Evolutionary conservation across 2,113 vertebrate genomes (phyloP).

Genomic region (Copsychus sechellarum): DNA sequence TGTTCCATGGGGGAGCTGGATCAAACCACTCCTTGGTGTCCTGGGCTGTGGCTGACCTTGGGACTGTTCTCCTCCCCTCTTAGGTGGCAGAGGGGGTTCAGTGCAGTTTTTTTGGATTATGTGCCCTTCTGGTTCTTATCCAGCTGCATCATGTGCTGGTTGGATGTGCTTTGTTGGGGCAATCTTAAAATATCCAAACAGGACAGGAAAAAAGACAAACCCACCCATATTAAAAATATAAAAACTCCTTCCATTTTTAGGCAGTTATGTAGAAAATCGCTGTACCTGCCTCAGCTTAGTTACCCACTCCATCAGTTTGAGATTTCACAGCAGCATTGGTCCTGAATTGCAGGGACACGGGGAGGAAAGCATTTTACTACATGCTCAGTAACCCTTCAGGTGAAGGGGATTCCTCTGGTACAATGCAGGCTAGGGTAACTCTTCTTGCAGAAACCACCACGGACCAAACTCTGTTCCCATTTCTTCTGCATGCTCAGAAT

Average conservation of each 20-base stretch:
- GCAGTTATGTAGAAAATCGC: background rate
- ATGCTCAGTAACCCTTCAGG: background rate
- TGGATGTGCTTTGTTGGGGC: background rate
- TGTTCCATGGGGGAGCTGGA: background rate
- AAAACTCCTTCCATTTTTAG: rapidly evolving
- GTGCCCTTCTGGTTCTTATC: background rate
- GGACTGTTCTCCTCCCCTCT: rapidly evolving
- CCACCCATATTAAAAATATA: background rate
- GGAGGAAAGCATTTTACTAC: background rate
- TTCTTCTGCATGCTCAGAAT: background rate
- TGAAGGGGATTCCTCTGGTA: background rate
- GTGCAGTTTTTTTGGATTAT: background rate
- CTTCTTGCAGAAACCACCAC: background rate
- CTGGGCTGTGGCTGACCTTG: background rate
- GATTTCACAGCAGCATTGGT: background rate
- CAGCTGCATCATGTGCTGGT: rapidly evolving
- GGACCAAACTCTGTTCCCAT: background rate
- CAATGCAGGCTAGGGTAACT: background rate
- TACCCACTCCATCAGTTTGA: background rate
- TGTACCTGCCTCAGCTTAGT: background rate
- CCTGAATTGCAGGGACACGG: background rate
- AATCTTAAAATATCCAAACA: background rate
- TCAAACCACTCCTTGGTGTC: background rate
- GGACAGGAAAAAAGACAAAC: background rate
- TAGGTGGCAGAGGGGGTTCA: rapidly evolving